A percentile compares a stretch with the other conserved stretches of the same genome.
Evolutionary conservation across 2,113 vertebrate species (phyloP).

Genomic region (Echinops telfairi): DNA sequence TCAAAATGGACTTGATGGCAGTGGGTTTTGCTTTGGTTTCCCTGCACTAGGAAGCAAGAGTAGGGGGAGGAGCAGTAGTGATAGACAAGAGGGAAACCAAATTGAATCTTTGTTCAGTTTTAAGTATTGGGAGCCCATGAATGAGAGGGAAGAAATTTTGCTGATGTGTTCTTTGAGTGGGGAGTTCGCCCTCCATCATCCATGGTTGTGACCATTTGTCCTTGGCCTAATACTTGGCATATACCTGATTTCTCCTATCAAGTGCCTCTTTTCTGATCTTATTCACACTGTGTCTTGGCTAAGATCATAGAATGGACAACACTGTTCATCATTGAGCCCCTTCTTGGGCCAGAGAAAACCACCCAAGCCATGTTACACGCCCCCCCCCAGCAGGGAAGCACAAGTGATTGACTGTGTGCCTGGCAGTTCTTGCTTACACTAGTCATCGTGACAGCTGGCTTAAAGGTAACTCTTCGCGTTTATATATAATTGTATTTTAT

Average conservation of each 20-base stretch:
- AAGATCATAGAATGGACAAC: neutral
- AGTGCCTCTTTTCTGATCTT: neutral
- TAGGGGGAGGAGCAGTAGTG: neutral
- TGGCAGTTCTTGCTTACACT: neutral
- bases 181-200: neutral
- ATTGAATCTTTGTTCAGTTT: neutral
- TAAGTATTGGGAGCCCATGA: no score
- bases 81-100: neutral
- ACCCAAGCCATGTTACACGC: neutral
- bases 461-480: neutral
- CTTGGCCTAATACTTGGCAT: neutral
- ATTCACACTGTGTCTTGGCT: neutral
- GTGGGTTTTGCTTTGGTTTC: no score
- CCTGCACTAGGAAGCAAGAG: constrained; percentile 16
- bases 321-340: no score
- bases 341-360: neutral
- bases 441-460: neutral
- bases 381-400: neutral
- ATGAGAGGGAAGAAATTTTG: neutral
- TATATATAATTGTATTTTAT: neutral
- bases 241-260: neutral
- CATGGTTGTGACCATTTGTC: neutral
- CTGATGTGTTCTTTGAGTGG: neutral
- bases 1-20: no score
- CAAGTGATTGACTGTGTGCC: neutral